Evolutionary conservation across 2,888 invertebrate genomes (phyloP).

Genomic region (Drosophila merina): DNA sequence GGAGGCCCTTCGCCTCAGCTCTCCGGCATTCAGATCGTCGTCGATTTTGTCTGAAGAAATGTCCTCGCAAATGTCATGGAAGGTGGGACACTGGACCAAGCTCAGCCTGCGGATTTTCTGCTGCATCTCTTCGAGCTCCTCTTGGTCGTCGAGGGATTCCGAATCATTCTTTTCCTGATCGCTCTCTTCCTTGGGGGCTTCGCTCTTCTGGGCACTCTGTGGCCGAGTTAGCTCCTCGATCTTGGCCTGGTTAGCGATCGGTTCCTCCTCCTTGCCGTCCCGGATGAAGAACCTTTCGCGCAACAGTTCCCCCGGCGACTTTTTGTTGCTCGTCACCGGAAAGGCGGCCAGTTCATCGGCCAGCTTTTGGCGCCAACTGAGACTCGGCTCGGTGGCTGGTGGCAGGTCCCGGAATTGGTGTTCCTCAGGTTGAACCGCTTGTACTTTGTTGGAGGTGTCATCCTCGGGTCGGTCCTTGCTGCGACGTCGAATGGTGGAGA

Average conservation of each 20-base stretch:
- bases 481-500: slow-evolving; percentile 87
- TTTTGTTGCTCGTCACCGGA: slow-evolving; percentile 83
- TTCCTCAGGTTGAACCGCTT: slow-evolving; percentile 1
- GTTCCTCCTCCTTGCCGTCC: slow-evolving; percentile 84
- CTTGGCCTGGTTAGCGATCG: slow-evolving; percentile 32
- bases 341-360: slow-evolving; percentile 85
- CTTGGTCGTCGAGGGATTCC: slow-evolving; percentile 40
- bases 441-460: slow-evolving; percentile 16
- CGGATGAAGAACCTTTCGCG: slow-evolving; percentile 87
- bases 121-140: slow-evolving; percentile 65
- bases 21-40: slow-evolving; percentile 86
- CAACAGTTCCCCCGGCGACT: slow-evolving; percentile 89
- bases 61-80: slow-evolving; percentile 86
- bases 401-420: slow-evolving; percentile 64
- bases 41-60: slow-evolving; percentile 85
- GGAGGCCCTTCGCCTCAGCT: slow-evolving; percentile 83
- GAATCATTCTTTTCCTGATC: slow-evolving; percentile 40
- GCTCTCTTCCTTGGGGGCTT: slow-evolving; percentile 52
- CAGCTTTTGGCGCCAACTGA: slow-evolving; percentile 87
- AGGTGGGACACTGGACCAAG: slow-evolving; percentile 84
- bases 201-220: slow-evolving; percentile 25
- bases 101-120: slow-evolving; percentile 80
- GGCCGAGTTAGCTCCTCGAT: slow-evolving; percentile 38
- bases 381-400: slow-evolving; percentile 84
- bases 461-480: slow-evolving; percentile 68